Percentiles rank a stretch among this genome's conserved stretches.
These are phyloP conservation scores for Macropis europaea DNA, from an alignment of 2,888 invertebrate species.

Conservation along the genomic window DNA sequence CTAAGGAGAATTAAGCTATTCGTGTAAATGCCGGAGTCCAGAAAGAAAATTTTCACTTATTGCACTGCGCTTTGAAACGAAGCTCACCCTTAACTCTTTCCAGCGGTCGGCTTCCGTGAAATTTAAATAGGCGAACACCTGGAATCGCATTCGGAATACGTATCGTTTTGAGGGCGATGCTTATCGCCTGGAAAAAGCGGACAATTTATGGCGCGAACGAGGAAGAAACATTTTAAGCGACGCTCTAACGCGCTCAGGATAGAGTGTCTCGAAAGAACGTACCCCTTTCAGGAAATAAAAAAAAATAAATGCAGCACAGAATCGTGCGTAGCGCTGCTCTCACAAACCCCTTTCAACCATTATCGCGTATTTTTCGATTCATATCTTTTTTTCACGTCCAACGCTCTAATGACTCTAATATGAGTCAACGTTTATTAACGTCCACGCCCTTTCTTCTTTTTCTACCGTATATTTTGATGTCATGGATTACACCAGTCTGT, in stretches of 20 bases:
- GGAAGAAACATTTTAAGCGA: too few relatives aligned
- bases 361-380: slow-evolving; percentile 33
- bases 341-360: slow-evolving; percentile 5
- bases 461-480: slow-evolving; percentile 11
- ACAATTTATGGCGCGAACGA: too few relatives aligned
- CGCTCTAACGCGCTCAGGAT: too few relatives aligned
- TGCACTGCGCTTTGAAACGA: not conserved
- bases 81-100: slow-evolving; percentile 3
- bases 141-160: not conserved
- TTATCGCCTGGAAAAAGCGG: not conserved
- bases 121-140: not conserved
- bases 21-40: not conserved
- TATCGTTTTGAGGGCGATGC: not conserved
- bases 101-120: not conserved
- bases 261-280: too few relatives aligned
- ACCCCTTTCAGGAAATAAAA: not conserved
- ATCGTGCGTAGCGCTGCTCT: not conserved
- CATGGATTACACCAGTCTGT: slow-evolving; percentile 5
- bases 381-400: slow-evolving; percentile 14
- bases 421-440: slow-evolving; percentile 43
- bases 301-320: not conserved
- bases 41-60: not conserved
- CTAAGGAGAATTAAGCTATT: not conserved
- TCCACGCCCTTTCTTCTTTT: not conserved
- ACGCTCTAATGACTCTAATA: slow-evolving; percentile 29